Evolutionary conservation across 2,888 invertebrate species (phyloP).

Genomic region (Agonum fuliginosum): DNA sequence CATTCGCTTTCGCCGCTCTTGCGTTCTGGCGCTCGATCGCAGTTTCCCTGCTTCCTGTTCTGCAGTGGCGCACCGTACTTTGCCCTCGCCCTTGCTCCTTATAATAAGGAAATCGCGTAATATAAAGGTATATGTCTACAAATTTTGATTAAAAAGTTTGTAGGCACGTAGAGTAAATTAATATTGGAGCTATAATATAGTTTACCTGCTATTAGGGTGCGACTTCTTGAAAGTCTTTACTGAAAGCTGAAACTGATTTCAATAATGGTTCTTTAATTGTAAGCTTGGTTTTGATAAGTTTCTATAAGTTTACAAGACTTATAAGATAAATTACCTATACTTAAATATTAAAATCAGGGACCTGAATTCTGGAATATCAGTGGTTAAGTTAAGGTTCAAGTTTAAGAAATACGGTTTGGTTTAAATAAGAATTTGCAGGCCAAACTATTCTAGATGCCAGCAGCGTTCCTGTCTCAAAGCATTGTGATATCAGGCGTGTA

Average conservation of each 20-base stretch:
- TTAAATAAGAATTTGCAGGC: too few relatives aligned
- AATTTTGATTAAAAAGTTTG: constrained; percentile 36
- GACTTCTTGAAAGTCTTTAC: constrained; percentile 1
- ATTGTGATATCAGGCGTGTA: too few relatives aligned
- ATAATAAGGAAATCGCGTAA: constrained; percentile 6
- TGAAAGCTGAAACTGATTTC: constrained; percentile 32
- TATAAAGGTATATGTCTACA: constrained; percentile 11
- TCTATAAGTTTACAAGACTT: too few relatives aligned
- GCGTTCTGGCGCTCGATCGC: constrained; percentile 7
- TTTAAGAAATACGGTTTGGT: too few relatives aligned
- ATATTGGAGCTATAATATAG: constrained; percentile 31
- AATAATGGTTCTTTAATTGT: constrained; percentile 3
- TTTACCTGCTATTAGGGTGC: constrained; percentile 24
- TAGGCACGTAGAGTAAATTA: constrained; percentile 31
- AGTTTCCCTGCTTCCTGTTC: neutral
- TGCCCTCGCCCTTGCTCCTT: neutral
- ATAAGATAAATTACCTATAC: too few relatives aligned
- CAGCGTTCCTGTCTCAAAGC: too few relatives aligned
- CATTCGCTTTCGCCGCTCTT: constrained; percentile 31
- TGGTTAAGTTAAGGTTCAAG: too few relatives aligned
- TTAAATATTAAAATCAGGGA: too few relatives aligned
- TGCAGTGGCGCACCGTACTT: neutral
- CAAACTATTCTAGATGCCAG: too few relatives aligned
- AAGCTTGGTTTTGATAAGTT: too few relatives aligned
- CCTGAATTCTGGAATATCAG: too few relatives aligned